Evolutionary conservation across 2,888 invertebrate genomes (phyloP).

Genomic region (Drosophila paramelanica): DNA sequence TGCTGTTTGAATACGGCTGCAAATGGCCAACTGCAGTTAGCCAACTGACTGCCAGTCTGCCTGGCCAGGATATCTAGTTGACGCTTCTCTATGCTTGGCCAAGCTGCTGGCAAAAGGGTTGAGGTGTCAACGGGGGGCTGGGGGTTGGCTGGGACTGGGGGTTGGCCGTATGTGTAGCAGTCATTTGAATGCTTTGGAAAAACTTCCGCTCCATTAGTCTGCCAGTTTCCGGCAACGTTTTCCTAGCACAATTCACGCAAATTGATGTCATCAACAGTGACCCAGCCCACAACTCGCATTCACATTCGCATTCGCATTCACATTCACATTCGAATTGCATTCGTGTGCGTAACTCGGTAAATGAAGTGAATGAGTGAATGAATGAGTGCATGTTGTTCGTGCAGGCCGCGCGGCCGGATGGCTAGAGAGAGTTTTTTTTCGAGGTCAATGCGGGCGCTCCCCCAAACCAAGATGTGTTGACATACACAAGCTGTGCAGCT

Average conservation of each 20-base stretch:
- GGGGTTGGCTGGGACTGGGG: neutral
- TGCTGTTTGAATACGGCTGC: conserved; percentile 67
- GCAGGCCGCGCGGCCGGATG: conserved; percentile 58
- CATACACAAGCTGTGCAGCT: conserved; percentile 36
- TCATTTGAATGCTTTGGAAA: conserved; percentile 79
- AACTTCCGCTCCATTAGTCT: conserved; percentile 83
- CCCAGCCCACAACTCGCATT: conserved; percentile 38
- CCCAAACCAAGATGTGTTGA: conserved; percentile 60
- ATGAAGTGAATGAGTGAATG: conserved; percentile 67
- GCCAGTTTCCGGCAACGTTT: conserved; percentile 82
- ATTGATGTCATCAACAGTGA: conserved; percentile 80
- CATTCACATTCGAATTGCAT: conserved; percentile 23
- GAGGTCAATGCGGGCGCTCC: conserved; percentile 62
- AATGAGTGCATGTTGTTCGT: conserved; percentile 39
- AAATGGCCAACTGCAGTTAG: conserved; percentile 51
- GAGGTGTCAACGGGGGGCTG: conserved; percentile 1
- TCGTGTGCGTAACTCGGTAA: conserved; percentile 73
- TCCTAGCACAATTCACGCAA: conserved; percentile 82
- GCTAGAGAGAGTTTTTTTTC: conserved; percentile 58
- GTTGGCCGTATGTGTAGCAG: conserved; percentile 29
- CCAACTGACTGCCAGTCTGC: conserved; percentile 18
- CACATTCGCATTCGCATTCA: conserved; percentile 31
- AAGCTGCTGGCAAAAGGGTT: conserved; percentile 10
- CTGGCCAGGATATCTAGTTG: conserved; percentile 16
- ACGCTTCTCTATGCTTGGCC: too few species aligned